Evolutionary conservation across 2,888 invertebrate species (phyloP).

Genomic region (Lomographa bimaculata): DNA sequence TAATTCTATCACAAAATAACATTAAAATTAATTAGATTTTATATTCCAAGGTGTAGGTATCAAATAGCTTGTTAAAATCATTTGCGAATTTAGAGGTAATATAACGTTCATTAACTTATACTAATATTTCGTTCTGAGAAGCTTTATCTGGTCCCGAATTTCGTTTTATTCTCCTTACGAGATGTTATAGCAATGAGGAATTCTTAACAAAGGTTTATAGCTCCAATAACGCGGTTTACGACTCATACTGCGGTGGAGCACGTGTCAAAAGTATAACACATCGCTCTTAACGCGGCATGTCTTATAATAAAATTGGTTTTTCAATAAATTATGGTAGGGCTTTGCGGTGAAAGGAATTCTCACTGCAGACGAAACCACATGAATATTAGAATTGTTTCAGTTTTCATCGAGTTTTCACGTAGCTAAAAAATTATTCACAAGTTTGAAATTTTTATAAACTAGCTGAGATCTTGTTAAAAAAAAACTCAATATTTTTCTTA

Average conservation of each 20-base stretch:
- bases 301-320: constrained; percentile 41
- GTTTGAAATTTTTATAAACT: too few species aligned
- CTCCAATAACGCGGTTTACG: constrained; percentile 73
- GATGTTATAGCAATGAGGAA: constrained; percentile 64
- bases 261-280: constrained; percentile 60
- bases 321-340: constrained; percentile 30
- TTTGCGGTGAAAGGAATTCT: not conserved
- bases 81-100: constrained; percentile 39
- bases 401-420: too few species aligned
- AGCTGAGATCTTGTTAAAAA: too few species aligned
- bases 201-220: constrained; percentile 72
- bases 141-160: constrained; percentile 40
- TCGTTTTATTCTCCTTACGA: constrained; percentile 55
- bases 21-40: constrained; percentile 10
- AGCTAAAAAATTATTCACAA: too few species aligned
- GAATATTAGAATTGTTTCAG: not conserved
- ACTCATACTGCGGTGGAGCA: constrained; percentile 59
- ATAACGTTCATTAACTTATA: constrained; percentile 45
- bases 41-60: constrained; percentile 26
- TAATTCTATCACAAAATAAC: not conserved
- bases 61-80: constrained; percentile 36
- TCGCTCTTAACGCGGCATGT: constrained; percentile 29
- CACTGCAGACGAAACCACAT: not conserved
- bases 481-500: too few species aligned
- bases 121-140: constrained; percentile 48